phyloP scores from a whole-genome alignment of 2,113 vertebrate species.

The Phylloscopus trochiloides region DNA sequence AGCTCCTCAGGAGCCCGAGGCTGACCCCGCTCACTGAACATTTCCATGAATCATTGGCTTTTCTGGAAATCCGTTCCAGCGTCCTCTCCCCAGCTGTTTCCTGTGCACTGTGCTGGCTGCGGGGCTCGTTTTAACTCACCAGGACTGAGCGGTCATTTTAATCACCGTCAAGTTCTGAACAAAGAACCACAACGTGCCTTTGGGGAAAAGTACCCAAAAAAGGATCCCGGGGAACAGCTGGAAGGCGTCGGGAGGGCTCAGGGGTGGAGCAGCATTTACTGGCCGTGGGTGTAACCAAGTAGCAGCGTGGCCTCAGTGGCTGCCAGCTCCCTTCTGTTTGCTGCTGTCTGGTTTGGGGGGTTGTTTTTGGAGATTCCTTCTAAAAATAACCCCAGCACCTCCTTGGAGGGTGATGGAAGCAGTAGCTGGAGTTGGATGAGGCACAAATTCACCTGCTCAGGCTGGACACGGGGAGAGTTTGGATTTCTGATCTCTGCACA shows the following conservation, averaged over 20 bases:
- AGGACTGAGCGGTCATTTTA: neutral
- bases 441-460: neutral
- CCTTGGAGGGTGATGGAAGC: neutral
- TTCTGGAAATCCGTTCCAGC: neutral
- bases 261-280: neutral
- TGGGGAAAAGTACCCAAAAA: neutral
- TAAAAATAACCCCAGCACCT: neutral
- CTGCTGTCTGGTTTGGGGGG: neutral
- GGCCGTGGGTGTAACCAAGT: neutral
- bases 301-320: neutral
- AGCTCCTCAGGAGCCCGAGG: neutral
- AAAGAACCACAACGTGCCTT: neutral
- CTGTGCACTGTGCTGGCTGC: neutral
- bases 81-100: neutral
- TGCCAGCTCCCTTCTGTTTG: neutral
- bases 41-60: neutral
- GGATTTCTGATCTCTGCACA: neutral
- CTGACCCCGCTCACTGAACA: neutral
- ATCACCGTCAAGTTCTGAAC: neutral
- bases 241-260: neutral
- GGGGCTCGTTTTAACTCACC: neutral
- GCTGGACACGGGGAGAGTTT: neutral
- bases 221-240: neutral
- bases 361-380: neutral
- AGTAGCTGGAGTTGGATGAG: neutral